Evolutionary conservation across 2,888 invertebrate genomes (phyloP).

Genomic region (Nycteola revayana): DNA sequence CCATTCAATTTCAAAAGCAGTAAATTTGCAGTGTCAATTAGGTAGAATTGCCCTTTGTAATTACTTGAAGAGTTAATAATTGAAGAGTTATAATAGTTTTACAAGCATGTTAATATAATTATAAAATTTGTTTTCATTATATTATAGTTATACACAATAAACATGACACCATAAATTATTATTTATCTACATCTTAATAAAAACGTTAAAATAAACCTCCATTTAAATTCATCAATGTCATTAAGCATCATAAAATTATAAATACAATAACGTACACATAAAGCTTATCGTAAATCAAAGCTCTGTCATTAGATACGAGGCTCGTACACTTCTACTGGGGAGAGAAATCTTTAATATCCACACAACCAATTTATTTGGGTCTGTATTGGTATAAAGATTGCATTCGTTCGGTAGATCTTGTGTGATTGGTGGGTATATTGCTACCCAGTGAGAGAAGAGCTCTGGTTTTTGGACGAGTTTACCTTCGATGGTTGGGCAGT

Average conservation of each 20-base stretch:
- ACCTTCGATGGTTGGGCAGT: constrained; percentile 33
- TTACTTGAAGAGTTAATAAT: no score
- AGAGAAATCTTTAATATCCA: constrained; percentile 47
- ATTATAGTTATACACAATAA: no score
- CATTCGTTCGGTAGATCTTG: constrained; percentile 47
- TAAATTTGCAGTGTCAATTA: no score
- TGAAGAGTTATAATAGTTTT: no score
- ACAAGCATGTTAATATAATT: no score
- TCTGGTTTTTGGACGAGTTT: constrained; percentile 35
- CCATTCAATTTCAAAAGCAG: no score
- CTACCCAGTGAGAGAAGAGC: constrained; percentile 47
- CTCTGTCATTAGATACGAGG: constrained; percentile 44
- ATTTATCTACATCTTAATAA: constrained; percentile 16
- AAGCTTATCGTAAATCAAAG: constrained; percentile 56
- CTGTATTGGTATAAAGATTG: constrained; percentile 40
- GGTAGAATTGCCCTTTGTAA: no score
- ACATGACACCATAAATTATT: constrained; percentile 18
- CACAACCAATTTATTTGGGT: constrained; percentile 47
- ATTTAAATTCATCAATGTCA: constrained; percentile 8
- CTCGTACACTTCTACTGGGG: constrained; percentile 42
- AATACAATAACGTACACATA: constrained; percentile 35
- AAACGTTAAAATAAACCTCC: constrained; percentile 8
- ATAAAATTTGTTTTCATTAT: no score
- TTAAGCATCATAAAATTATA: constrained; percentile 19
- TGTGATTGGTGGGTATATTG: constrained; percentile 42